Conservation (phyloP, 2,888 invertebrate genomes). For the Eutolmus rufibarbis region DNA sequence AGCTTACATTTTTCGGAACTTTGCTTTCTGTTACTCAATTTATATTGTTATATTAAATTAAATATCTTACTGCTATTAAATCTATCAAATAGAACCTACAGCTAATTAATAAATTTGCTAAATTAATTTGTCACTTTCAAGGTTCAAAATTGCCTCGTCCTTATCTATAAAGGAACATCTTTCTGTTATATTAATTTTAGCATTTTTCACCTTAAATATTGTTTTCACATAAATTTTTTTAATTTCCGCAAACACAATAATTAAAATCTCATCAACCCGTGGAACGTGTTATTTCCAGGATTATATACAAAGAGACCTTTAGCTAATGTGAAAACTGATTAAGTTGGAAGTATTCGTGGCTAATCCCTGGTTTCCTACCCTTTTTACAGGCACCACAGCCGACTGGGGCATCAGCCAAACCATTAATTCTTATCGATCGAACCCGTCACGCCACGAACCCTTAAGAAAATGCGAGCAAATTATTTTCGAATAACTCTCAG, state of each 20-base stretch:
- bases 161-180: background rate
- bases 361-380: background rate
- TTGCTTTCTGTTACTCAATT: background rate
- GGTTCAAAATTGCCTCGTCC: no score
- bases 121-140: background rate
- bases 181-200: background rate
- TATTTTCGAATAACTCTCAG: background rate
- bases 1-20: background rate
- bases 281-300: background rate
- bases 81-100: background rate
- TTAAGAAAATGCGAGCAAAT: background rate
- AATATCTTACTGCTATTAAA: background rate
- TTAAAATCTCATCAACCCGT: background rate
- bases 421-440: background rate
- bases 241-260: background rate
- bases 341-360: background rate
- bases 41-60: background rate
- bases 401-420: background rate
- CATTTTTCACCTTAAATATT: background rate
- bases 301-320: background rate
- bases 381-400: background rate
- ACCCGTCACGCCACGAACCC: background rate
- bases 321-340: background rate
- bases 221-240: background rate
- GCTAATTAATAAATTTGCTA: background rate